phyloP scores from a whole-genome alignment of 2,888 invertebrate genomes.

The Dicyrtomina minuta region DNA sequence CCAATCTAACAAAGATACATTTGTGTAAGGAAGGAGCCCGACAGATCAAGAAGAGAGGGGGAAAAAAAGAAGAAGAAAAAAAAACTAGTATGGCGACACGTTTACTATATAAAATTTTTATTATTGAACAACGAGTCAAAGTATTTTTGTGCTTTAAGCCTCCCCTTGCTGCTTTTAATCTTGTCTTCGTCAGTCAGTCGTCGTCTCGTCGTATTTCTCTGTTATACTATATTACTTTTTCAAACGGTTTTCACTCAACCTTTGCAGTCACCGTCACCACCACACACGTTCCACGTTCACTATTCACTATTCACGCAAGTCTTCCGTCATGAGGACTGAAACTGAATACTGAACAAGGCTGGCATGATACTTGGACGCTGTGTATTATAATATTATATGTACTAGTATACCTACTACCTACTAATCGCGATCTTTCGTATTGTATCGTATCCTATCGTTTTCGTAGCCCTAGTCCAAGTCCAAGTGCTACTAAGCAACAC shows the following conservation, averaged over 20 bases:
- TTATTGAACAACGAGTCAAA: constrained; percentile 24
- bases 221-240: neutral
- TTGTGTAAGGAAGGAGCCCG: neutral
- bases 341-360: too few relatives aligned
- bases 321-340: neutral
- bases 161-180: neutral
- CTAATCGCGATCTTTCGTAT: too few relatives aligned
- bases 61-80: neutral
- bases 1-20: neutral
- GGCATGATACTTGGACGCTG: too few relatives aligned
- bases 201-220: neutral
- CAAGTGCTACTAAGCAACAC: too few relatives aligned
- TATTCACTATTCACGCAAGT: too few relatives aligned
- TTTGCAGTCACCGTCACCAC: neutral
- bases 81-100: constrained; percentile 33
- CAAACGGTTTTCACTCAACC: neutral
- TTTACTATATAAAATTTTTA: constrained; percentile 31
- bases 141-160: constrained; percentile 22
- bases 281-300: neutral
- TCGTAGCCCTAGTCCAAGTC: too few relatives aligned
- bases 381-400: too few relatives aligned
- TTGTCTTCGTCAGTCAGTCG: neutral
- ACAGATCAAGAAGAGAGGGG: neutral
- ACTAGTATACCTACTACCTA: too few relatives aligned
- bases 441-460: too few relatives aligned